These are phyloP conservation scores for Chloroclysta siterata DNA, from an alignment of 2,888 invertebrate species.

Conservation along the genomic window DNA sequence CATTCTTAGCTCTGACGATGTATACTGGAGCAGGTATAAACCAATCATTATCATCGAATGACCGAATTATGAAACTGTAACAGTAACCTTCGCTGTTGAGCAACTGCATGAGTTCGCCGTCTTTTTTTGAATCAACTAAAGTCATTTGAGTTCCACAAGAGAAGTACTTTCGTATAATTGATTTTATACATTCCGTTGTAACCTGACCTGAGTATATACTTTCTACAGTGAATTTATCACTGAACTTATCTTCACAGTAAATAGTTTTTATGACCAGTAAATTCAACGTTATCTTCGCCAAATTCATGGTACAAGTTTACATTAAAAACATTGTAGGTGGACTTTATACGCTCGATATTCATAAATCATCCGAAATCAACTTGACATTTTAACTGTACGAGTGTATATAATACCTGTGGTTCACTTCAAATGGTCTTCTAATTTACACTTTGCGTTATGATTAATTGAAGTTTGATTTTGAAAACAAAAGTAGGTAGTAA, in stretches of 20 bases:
- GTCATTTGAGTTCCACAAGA: conserved; percentile 48
- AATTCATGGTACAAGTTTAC: conserved; percentile 21
- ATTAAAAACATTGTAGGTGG: conserved; percentile 2
- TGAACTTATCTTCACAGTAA: conserved; percentile 16
- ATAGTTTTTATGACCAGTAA: conserved; percentile 22
- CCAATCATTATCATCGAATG: conserved; percentile 47
- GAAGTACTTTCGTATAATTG: conserved; percentile 46
- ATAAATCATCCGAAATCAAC: conserved; percentile 11
- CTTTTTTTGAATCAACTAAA: conserved; percentile 45
- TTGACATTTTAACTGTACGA: conserved; percentile 15
- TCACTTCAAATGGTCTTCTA: conserved; percentile 4
- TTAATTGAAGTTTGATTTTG: conserved; percentile 6
- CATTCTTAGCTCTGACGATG: conserved; percentile 50
- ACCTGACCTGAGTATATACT: not conserved
- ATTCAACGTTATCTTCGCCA: conserved; percentile 23
- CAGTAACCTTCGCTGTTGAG: conserved; percentile 46
- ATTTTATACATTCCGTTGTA: conserved; percentile 44
- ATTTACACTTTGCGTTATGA: not conserved
- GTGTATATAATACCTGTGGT: not conserved
- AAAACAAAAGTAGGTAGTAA: not conserved
- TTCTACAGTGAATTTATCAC: conserved; percentile 1
- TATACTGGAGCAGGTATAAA: conserved; percentile 51
- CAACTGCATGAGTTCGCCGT: conserved; percentile 42
- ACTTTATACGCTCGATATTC: conserved; percentile 21
- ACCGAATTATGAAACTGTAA: conserved; percentile 48